Base-by-base conservation (phyloP, 92 coral and sea anemone genomes). In the Metridium senile region DNA sequence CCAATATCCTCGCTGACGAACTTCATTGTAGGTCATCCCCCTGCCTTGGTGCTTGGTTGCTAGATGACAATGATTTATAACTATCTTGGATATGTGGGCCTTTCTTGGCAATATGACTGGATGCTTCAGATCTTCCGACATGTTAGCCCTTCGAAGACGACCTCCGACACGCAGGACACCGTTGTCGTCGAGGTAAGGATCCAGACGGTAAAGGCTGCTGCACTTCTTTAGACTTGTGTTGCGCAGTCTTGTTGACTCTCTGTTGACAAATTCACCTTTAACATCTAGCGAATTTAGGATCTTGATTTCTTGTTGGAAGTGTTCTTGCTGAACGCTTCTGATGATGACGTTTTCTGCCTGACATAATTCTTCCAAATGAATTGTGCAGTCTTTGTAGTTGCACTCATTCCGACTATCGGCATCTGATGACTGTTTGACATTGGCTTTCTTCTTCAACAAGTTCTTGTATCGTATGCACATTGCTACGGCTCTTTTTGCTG, bases 1-100 rank as follows among this genome's bases (percentile, higher is more conserved):
- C 90, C 90, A 86, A 21, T 30, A 86, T 0, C 86, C 90, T 28
- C 80, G 79, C 63, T 80, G 83, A 30, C 83, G 90, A 68, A 85
- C 74, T 39, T 85, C 82, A 30, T 85, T 80, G 66, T 58, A 80
- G 33, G 89, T 85, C 82, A 85, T 85, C 25, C 89, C 89, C 46
- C 74, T 70, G 69, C 89, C 89, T 71, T 80, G 85, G 35, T 85
- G 85, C 43, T 74, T 79, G 64, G 70, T 82, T n/a, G 59, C 33
- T 28, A 21, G 69, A 32, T 82, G 86, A 33, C 68, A 74, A 66
- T 82, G 61, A 17, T 66, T n/a, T 29, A 74, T 51, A 22, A 82
- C 64, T 21, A 82, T 39, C 75, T 74, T n/a, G 26, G 81, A 45
- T 25, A 74, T 61, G 31, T 82, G 85, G 19, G 78, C 58, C 22